Evolutionary conservation across 2,113 vertebrate genomes (phyloP).

Genomic region (Isichthys henryi): DNA sequence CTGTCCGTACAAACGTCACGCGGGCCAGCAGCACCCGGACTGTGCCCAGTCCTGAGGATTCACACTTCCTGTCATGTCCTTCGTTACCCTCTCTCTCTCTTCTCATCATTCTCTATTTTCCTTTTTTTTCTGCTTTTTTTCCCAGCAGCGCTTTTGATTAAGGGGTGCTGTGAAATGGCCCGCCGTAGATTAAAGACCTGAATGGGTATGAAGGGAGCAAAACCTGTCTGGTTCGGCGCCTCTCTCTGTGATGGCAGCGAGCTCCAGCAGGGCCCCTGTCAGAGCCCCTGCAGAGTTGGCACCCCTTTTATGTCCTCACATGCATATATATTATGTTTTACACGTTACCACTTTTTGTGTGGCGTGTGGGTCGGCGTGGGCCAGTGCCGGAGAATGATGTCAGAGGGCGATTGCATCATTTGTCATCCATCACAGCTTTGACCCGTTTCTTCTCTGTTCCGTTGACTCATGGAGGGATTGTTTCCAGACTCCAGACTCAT

Average conservation of each 20-base stretch:
- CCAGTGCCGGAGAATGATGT: background rate
- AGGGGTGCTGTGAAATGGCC: background rate
- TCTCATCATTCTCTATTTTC: background rate
- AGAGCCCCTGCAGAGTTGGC: background rate
- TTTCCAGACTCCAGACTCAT: background rate
- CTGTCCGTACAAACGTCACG: background rate
- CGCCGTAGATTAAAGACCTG: background rate
- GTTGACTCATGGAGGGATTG: slow-evolving; percentile 10
- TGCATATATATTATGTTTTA: background rate
- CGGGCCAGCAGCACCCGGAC: background rate
- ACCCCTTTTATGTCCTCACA: background rate
- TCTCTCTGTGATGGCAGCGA: background rate
- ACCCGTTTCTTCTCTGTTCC: slow-evolving; percentile 8
- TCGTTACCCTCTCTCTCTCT: background rate
- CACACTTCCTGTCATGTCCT: background rate
- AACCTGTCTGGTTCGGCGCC: background rate
- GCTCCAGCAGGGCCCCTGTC: background rate
- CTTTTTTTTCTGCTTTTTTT: background rate
- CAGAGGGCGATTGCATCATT: background rate
- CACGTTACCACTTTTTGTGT: background rate
- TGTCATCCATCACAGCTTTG: slow-evolving; percentile 2
- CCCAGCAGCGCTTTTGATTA: background rate
- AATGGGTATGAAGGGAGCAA: background rate
- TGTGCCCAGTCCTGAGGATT: background rate
- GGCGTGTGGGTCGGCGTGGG: background rate